Evolutionary conservation across 2,113 vertebrate genomes (phyloP).

Genomic region (Cepphus grylle): DNA sequence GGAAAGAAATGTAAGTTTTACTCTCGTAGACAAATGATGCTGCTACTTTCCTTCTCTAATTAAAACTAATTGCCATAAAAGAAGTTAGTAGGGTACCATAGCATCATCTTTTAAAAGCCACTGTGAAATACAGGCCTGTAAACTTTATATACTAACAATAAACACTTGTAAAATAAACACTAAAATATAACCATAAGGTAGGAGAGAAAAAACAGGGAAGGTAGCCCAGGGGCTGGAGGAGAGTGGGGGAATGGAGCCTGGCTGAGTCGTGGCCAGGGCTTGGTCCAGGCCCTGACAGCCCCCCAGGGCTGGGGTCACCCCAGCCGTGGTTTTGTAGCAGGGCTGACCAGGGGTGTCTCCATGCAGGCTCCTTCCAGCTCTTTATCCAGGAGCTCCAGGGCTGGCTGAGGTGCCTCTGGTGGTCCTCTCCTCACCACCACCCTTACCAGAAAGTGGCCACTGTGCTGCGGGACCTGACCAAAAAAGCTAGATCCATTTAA

Average conservation of each 20-base stretch:
- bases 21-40: not conserved
- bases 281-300: rapidly evolving
- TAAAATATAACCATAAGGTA: not conserved
- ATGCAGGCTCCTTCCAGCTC: not conserved
- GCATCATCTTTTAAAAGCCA: not conserved
- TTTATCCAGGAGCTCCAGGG: not conserved
- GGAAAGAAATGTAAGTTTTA: not conserved
- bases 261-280: rapidly evolving
- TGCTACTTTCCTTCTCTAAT: not conserved
- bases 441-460: not conserved
- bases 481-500: not conserved
- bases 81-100: not conserved
- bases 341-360: not conserved
- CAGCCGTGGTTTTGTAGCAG: not conserved
- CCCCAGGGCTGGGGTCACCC: not conserved
- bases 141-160: not conserved
- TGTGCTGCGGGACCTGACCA: not conserved
- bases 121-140: not conserved
- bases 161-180: not conserved
- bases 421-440: not conserved
- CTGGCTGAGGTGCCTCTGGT: not conserved
- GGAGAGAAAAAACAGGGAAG: not conserved
- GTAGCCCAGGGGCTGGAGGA: not conserved
- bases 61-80: slow-evolving; percentile 8
- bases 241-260: rapidly evolving